phyloP scores from a whole-genome alignment of 2,113 vertebrate species.

The Cariama cristata region DNA sequence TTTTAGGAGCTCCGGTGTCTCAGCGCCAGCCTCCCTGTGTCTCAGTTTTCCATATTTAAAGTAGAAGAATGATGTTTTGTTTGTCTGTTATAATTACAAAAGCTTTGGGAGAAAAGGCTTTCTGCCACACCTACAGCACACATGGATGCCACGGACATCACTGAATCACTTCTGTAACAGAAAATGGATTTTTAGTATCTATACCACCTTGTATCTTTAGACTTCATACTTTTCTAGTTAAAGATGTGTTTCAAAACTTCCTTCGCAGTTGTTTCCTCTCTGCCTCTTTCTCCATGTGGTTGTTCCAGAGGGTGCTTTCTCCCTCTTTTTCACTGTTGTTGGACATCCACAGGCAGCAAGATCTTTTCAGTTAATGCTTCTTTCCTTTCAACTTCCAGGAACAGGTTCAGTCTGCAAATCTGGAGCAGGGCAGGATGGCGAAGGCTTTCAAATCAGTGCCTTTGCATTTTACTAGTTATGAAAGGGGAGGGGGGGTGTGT shows the following conservation, averaged over 20 bases:
- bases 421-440: neutral
- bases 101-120: neutral
- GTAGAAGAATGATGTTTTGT: neutral
- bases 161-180: neutral
- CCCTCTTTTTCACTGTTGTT: neutral
- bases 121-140: neutral
- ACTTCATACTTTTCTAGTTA: neutral
- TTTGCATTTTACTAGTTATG: neutral
- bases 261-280: neutral
- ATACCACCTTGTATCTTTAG: too few species aligned
- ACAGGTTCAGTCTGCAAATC: neutral
- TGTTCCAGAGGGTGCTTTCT: neutral
- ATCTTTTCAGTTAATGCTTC: neutral
- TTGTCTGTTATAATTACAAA: neutral
- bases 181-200: neutral
- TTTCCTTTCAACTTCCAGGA: neutral
- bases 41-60: neutral
- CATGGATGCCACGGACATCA: neutral
- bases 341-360: neutral
- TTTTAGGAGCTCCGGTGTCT: neutral
- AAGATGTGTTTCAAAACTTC: neutral
- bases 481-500: neutral
- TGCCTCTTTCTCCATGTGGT: neutral
- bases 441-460: neutral
- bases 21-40: neutral